Conservation (phyloP, 2,888 invertebrate species). For the Steinernema carpocapsae region DNA sequence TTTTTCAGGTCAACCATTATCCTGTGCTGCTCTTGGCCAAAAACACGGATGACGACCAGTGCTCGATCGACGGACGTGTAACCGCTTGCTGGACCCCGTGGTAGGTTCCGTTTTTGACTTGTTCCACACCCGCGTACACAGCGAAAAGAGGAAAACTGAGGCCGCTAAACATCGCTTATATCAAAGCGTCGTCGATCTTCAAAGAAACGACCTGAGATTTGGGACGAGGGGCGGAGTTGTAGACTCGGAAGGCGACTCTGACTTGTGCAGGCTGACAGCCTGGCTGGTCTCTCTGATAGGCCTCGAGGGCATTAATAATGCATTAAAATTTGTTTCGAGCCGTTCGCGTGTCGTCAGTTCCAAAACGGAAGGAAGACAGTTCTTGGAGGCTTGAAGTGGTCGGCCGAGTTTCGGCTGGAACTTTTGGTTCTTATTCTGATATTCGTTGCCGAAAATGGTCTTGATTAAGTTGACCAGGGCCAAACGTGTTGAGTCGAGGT, state of each 20-base stretch:
- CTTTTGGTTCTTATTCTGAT: background rate
- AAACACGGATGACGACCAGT: conserved; percentile 6
- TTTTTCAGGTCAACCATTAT: conserved; percentile 29
- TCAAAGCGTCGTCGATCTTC: background rate
- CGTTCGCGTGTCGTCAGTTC: conserved; percentile 27
- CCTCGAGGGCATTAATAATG: conserved; percentile 33
- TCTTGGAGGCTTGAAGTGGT: background rate
- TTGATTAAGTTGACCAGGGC: conserved; percentile 8
- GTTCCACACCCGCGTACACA: background rate
- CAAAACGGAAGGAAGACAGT: background rate
- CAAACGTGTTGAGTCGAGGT: conserved; percentile 4
- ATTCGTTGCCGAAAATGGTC: background rate
- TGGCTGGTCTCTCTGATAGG: conserved; percentile 6
- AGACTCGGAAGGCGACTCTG: background rate
- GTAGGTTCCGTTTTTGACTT: background rate
- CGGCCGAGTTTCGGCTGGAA: background rate
- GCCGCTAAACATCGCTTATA: background rate
- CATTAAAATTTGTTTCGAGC: conserved; percentile 31
- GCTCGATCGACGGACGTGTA: conserved; percentile 8
- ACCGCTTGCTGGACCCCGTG: conserved; percentile 32
- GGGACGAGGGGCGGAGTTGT: background rate
- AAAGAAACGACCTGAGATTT: background rate
- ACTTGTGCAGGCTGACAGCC: conserved; percentile 1
- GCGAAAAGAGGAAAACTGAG: background rate
- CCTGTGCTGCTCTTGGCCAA: conserved; percentile 24